Evolutionary conservation across 1,140 invertebrate species (phyloP).

Genomic region (Rhizoglyphus robini): DNA sequence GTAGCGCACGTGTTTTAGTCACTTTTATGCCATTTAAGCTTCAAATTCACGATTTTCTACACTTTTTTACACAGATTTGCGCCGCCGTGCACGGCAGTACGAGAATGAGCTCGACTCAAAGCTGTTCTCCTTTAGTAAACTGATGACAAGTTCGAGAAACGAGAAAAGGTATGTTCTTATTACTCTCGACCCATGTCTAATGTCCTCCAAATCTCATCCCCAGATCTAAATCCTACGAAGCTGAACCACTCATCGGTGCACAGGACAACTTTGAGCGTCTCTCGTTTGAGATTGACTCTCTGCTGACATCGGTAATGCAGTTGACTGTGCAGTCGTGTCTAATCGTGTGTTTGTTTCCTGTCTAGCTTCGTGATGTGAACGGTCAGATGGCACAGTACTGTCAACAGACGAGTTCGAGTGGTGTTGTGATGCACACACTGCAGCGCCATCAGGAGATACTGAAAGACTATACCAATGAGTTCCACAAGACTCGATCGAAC

Average conservation of each 20-base stretch:
- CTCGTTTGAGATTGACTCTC: slow-evolving; percentile 74
- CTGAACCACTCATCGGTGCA: slow-evolving; percentile 56
- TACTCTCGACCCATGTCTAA: background rate
- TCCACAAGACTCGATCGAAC: slow-evolving; percentile 76
- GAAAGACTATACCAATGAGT: slow-evolving; percentile 83
- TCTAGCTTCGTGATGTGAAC: slow-evolving; percentile 65
- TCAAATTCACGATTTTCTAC: no score
- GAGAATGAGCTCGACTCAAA: slow-evolving; percentile 97
- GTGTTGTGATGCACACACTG: slow-evolving; percentile 66
- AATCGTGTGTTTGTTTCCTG: slow-evolving; percentile 19
- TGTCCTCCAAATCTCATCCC: background rate
- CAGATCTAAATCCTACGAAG: slow-evolving; percentile 40
- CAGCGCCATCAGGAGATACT: slow-evolving; percentile 88
- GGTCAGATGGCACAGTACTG: slow-evolving; percentile 69
- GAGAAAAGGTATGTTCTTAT: slow-evolving; percentile 17
- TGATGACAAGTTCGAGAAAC: slow-evolving; percentile 47
- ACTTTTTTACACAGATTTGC: slow-evolving; percentile 50
- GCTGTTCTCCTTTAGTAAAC: slow-evolving; percentile 83
- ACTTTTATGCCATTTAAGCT: no score
- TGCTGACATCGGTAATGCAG: slow-evolving; percentile 57
- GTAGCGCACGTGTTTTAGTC: no score
- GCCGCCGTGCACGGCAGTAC: slow-evolving; percentile 77
- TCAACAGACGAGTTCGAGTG: slow-evolving; percentile 40
- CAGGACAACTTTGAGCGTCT: slow-evolving; percentile 77
- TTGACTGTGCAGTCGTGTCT: background rate